Conservation (phyloP, 2,113 vertebrate genomes). For the Tylochromis polylepis region DNA sequence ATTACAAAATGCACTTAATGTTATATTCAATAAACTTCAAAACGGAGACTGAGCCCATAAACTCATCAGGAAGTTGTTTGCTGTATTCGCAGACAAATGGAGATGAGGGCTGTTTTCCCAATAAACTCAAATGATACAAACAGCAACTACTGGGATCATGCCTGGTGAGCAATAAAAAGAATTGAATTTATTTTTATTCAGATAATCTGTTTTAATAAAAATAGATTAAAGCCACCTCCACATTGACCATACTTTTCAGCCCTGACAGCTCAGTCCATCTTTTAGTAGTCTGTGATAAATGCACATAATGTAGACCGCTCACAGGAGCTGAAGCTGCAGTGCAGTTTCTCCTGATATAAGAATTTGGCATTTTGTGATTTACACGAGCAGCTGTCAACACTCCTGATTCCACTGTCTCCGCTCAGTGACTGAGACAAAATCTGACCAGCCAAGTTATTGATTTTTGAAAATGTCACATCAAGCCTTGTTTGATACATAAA, state of each 20-base stretch:
- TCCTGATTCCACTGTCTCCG: neutral
- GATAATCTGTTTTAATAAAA: neutral
- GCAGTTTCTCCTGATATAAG: neutral
- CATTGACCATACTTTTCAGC: neutral
- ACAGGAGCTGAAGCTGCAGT: neutral
- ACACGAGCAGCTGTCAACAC: slow-evolving; percentile 15
- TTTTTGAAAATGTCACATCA: slow-evolving; percentile 61
- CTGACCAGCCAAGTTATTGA: slow-evolving; percentile 43
- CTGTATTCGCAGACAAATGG: neutral
- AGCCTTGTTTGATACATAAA: slow-evolving; percentile 28
- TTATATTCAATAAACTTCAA: neutral
- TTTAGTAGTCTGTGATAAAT: neutral
- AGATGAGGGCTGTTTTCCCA: rapidly evolving
- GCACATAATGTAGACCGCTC: neutral
- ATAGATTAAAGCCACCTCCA: neutral
- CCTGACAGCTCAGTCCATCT: neutral
- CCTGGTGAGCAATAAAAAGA: neutral
- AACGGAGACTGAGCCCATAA: neutral
- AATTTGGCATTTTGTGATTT: slow-evolving; percentile 3
- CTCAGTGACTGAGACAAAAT: slow-evolving; percentile 10
- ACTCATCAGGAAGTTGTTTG: neutral
- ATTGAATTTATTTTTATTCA: neutral
- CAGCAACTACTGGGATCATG: neutral
- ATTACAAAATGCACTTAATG: neutral
- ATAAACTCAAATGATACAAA: neutral